Evolutionary conservation across 2,888 invertebrate species (phyloP).

Genomic region (Allygus modestus): DNA sequence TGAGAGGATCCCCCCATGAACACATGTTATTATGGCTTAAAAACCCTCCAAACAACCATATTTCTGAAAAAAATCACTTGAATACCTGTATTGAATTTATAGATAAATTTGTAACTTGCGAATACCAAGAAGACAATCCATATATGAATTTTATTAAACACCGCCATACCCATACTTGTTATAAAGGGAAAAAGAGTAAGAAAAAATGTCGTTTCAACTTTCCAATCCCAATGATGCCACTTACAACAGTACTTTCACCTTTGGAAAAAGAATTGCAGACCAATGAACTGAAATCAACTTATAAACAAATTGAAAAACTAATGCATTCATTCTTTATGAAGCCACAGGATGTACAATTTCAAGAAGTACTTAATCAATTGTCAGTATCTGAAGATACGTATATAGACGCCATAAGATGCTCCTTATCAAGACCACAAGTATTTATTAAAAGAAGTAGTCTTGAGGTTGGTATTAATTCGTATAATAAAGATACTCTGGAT

Average conservation of each 20-base stretch:
- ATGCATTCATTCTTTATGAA: slow-evolving; percentile 32
- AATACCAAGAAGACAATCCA: slow-evolving; percentile 42
- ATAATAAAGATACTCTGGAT: slow-evolving; percentile 10
- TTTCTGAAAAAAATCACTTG: not conserved
- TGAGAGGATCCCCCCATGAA: not conserved
- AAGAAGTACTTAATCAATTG: slow-evolving; percentile 5
- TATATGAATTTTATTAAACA: slow-evolving; percentile 32
- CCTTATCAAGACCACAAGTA: slow-evolving; percentile 31
- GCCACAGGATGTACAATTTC: not conserved
- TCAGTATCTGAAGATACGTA: not conserved
- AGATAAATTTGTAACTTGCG: not conserved
- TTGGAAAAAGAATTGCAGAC: not conserved
- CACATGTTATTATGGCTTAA: not conserved
- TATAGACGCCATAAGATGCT: not conserved
- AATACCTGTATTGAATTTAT: slow-evolving; percentile 9
- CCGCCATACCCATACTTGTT: slow-evolving; percentile 17
- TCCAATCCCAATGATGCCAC: slow-evolving; percentile 25
- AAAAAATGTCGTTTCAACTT: not conserved
- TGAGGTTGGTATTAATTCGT: slow-evolving; percentile 26
- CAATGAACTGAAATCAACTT: slow-evolving; percentile 24
- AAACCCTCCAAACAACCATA: slow-evolving; percentile 9
- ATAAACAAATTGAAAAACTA: slow-evolving; percentile 8
- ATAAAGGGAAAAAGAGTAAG: not conserved
- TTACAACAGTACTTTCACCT: not conserved
- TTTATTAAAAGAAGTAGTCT: not conserved